These are phyloP conservation scores for Chloroclysta siterata DNA, from an alignment of 2,888 invertebrate genomes.

Conservation along the genomic window DNA sequence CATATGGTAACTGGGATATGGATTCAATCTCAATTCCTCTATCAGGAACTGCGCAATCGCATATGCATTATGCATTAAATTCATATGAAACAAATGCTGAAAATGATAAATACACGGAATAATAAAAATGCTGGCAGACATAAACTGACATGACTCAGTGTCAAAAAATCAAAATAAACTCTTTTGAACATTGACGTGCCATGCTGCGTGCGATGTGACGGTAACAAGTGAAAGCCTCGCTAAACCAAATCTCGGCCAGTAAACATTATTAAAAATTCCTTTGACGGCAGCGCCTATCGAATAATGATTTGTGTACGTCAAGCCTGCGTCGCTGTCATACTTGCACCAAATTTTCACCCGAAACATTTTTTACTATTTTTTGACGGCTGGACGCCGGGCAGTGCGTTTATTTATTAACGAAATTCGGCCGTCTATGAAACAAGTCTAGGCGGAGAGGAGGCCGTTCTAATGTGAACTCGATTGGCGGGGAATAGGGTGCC, in stretches of 20 bases:
- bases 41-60: neutral
- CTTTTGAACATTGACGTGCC: conserved; percentile 52
- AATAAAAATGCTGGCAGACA: conserved; percentile 55
- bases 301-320: conserved; percentile 79
- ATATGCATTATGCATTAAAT: no score
- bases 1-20: neutral
- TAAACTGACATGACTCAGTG: conserved; percentile 50
- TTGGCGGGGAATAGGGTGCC: conserved; percentile 52
- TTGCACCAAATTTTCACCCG: conserved; percentile 78
- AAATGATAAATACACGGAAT: conserved; percentile 56
- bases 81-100: no score
- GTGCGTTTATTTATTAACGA: conserved; percentile 84
- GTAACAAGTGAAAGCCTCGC: conserved; percentile 61
- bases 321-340: conserved; percentile 70
- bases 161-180: conserved; percentile 51
- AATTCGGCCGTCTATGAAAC: conserved; percentile 78
- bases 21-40: conserved; percentile 2
- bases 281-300: conserved; percentile 75
- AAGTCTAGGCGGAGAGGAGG: conserved; percentile 52
- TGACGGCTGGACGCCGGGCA: conserved; percentile 68
- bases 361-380: conserved; percentile 72
- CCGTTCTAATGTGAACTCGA: conserved; percentile 50
- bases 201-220: conserved; percentile 45
- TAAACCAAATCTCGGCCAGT: conserved; percentile 68
- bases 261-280: conserved; percentile 81